These are phyloP conservation scores for Tenebrio molitor DNA, from an alignment of 1,140 invertebrate species.

Conservation along the genomic window DNA sequence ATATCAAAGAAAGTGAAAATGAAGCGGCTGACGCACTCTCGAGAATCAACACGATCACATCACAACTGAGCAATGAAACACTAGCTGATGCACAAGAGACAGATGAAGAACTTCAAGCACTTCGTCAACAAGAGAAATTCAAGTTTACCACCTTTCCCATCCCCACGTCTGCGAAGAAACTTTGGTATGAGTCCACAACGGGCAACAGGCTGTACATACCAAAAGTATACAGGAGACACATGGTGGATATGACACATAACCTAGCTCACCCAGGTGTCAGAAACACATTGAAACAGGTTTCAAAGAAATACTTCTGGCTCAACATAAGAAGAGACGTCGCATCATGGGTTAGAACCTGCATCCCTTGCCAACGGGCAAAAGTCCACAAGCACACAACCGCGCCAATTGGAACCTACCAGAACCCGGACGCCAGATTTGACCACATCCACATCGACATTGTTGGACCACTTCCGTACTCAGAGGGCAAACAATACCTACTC, in stretches of 20 bases:
- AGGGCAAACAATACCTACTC: no score
- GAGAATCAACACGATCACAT: constrained; percentile 55
- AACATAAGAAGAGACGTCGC: no score
- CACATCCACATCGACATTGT: no score
- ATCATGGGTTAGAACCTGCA: no score
- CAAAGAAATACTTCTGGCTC: neutral
- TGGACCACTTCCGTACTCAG: neutral
- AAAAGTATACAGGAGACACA: neutral
- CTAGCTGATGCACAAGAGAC: neutral
- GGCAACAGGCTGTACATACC: neutral
- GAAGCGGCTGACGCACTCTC: constrained; percentile 61
- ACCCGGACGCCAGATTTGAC: no score
- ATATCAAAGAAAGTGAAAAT: constrained; percentile 62
- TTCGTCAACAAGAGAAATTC: neutral
- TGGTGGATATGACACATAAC: constrained; percentile 54
- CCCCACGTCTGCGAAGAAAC: neutral
- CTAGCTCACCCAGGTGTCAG: no score
- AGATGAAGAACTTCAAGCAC: constrained; percentile 45
- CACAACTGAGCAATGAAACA: neutral
- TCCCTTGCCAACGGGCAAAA: no score
- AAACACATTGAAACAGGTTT: constrained; percentile 28
- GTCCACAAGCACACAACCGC: no score
- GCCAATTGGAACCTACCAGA: no score
- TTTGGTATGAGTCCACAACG: neutral
- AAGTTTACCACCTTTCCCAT: neutral